These are phyloP conservation scores for Aphelocoma coerulescens DNA, from an alignment of 2,113 vertebrate genomes.

Conservation along the genomic window DNA sequence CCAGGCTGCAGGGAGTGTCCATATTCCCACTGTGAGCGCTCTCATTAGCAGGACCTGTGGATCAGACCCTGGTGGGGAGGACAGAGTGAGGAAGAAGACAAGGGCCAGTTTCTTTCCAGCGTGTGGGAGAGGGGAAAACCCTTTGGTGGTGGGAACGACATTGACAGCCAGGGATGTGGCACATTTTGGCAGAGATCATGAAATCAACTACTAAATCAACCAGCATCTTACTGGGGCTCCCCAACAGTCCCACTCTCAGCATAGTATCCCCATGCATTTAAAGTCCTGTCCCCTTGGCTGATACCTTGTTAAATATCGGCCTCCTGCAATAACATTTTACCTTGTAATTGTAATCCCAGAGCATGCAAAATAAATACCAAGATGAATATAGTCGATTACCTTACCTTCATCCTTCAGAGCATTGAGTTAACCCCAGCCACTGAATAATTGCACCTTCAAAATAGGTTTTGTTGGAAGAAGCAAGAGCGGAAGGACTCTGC, in stretches of 20 bases:
- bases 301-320: not conserved
- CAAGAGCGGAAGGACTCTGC: not conserved
- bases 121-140: not conserved
- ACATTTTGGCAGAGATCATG: not conserved
- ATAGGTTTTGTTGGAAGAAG: slow-evolving; percentile 1
- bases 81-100: not conserved
- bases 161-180: not conserved
- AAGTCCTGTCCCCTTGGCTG: not conserved
- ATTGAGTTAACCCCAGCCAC: not conserved
- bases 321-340: not conserved
- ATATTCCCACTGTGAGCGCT: not conserved
- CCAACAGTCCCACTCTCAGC: not conserved
- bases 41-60: not conserved
- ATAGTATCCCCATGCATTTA: not conserved
- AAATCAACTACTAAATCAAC: not conserved
- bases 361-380: not conserved
- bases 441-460: slow-evolving; percentile 41
- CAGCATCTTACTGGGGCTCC: not conserved
- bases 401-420: slow-evolving; percentile 49
- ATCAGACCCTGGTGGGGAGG: not conserved
- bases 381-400: slow-evolving; percentile 54
- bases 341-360: slow-evolving; percentile 19
- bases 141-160: not conserved
- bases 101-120: not conserved
- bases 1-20: not conserved